These are phyloP conservation scores for Drosophila mayaguana DNA, from an alignment of 2,888 invertebrate species.

Conservation along the genomic window DNA sequence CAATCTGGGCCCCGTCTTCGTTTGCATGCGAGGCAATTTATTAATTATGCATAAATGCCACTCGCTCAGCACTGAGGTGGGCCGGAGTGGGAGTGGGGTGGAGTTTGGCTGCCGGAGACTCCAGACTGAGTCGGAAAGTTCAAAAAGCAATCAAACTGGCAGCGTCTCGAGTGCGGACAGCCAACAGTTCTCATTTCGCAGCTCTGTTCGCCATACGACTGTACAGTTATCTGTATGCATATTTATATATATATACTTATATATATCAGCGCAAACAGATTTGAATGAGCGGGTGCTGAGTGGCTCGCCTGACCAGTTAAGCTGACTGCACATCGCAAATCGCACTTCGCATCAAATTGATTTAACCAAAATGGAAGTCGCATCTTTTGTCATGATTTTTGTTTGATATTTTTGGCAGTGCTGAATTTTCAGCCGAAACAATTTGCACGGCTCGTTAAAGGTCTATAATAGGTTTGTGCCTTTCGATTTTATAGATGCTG, in stretches of 20 bases:
- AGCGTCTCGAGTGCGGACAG: conserved; percentile 65
- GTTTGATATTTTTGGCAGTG: background rate
- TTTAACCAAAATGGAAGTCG: conserved; percentile 66
- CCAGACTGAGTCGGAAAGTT: conserved; percentile 59
- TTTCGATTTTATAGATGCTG: conserved; percentile 47
- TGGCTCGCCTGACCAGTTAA: conserved; percentile 44
- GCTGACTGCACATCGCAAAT: conserved; percentile 36
- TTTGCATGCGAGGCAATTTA: conserved; percentile 71
- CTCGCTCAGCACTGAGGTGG: background rate
- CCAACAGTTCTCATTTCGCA: conserved; percentile 31
- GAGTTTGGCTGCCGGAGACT: background rate
- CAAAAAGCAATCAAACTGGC: conserved; percentile 67
- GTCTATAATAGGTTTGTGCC: conserved; percentile 25
- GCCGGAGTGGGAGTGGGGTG: background rate
- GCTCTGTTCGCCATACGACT: conserved; percentile 14
- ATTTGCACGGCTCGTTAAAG: conserved; percentile 42
- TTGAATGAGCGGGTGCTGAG: conserved; percentile 39
- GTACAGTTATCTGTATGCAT: conserved; percentile 55
- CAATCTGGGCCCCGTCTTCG: conserved; percentile 54
- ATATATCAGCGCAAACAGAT: conserved; percentile 36
- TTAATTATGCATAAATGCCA: conserved; percentile 78
- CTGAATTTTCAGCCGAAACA: conserved; percentile 14
- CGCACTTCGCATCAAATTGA: conserved; percentile 56
- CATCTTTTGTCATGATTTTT: conserved; percentile 47
- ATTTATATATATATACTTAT: background rate